phyloP scores from a whole-genome alignment of 2,113 vertebrate genomes.

The human (Homo sapiens) region DNA sequence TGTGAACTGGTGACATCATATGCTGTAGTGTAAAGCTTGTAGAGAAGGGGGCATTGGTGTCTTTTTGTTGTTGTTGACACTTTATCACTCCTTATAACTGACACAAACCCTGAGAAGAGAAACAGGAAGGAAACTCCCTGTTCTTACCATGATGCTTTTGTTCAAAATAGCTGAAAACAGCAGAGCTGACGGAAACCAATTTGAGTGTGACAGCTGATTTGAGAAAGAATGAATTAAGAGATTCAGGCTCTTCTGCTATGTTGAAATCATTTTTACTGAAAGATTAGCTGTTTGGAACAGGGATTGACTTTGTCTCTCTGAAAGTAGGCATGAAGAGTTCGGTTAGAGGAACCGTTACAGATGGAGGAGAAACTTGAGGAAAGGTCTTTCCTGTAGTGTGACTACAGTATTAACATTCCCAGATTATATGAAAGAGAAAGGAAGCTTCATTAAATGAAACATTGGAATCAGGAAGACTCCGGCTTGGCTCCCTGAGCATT shows the following conservation, averaged over 20 bases:
- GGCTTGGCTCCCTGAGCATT: not conserved
- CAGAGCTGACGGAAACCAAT: conserved; percentile 18
- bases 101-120: not conserved
- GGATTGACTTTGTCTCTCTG: conserved; percentile 32
- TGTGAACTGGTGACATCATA: not conserved
- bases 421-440: not conserved
- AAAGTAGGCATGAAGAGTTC: conserved; percentile 6
- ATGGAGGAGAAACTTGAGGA: conserved; percentile 7
- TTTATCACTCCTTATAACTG: not conserved
- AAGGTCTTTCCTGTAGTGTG: not conserved
- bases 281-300: conserved; percentile 25
- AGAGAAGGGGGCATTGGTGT: not conserved
- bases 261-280: conserved; percentile 17
- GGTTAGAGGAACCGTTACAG: not conserved
- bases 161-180: conserved; percentile 53
- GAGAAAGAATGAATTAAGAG: conserved; percentile 51
- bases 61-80: conserved; percentile 45
- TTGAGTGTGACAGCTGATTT: conserved; percentile 40
- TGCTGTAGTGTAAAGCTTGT: not conserved
- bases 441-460: not conserved
- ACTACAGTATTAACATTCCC: not conserved
- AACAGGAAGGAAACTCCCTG: conserved; percentile 55
- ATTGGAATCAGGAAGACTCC: not conserved
- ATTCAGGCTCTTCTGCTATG: not conserved
- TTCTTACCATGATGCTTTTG: conserved; percentile 34